phyloP scores from a whole-genome alignment of 2,888 invertebrate species.

The Amphipoea oculea region DNA sequence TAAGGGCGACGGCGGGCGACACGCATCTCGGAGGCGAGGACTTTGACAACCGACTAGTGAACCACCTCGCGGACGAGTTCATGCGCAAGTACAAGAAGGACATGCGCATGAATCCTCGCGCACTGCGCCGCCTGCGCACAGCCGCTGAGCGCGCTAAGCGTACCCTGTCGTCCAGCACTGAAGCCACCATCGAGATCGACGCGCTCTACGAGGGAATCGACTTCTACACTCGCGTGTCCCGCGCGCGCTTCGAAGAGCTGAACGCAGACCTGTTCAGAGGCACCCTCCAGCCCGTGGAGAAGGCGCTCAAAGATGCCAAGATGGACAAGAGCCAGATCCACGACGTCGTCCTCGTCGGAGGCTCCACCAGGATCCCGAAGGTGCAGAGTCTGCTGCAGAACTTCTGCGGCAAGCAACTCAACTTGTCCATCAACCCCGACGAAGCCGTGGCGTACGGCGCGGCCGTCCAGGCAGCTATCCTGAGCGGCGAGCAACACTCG shows the following conservation, averaged over 20 bases:
- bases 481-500: constrained; percentile 93
- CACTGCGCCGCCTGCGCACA: constrained; percentile 93
- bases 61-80: constrained; percentile 93
- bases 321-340: constrained; percentile 94
- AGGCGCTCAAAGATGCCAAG: constrained; percentile 94
- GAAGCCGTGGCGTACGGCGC: constrained; percentile 95
- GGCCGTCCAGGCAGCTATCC: constrained; percentile 93
- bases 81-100: constrained; percentile 93
- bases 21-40: constrained; percentile 95
- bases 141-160: constrained; percentile 95
- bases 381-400: constrained; percentile 93
- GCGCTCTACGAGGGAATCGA: constrained; percentile 93
- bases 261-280: constrained; percentile 93
- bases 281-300: constrained; percentile 94
- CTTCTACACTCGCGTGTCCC: constrained; percentile 93
- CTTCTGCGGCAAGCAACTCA: constrained; percentile 93
- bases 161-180: constrained; percentile 94
- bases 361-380: constrained; percentile 95
- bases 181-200: constrained; percentile 94
- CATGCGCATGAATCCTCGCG: constrained; percentile 91
- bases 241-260: constrained; percentile 94
- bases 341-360: constrained; percentile 96
- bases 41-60: constrained; percentile 92
- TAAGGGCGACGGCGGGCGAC: constrained; percentile 95
- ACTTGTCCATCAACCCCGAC: constrained; percentile 94